Evolutionary conservation across 2,113 vertebrate species (phyloP), one percentile per base, ranked within the genome.

Genomic region (Cettia cetti): DNA sequence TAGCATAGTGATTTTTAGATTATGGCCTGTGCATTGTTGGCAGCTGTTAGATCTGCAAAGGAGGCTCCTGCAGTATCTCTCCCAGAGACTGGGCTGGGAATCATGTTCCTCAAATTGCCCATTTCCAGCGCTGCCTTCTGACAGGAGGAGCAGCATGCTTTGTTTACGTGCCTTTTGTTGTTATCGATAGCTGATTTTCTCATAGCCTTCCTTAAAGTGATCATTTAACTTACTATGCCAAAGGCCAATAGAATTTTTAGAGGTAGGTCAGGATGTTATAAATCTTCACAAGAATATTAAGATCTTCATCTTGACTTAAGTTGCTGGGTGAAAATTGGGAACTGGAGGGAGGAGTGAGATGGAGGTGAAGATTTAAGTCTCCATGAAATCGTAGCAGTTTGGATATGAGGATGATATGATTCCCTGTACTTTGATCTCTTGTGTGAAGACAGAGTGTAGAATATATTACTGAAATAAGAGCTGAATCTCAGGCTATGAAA

Each of bases 121-220:
- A 39, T 75, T 82, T 76, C 20, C 24, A 39, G 9, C 59, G 35
- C 39, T 86, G 28, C 33, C 39, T 50, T 66, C 33, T 63, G 45
- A 17, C 33, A n/a, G 27, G 64, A 86, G 52, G 33, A 86, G 13
- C 24, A 52, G 27, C 33, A 12, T 1, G 2, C 42, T 81, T 80
- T 86, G 18, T 53, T 61, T 40, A 24, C 0, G 1, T 68, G 33
- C 9, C 45, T 54, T 40, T 0, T 0, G 13, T 68, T 9, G 3
- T 54, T 37, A 39, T 16, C 87, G 66, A 33, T 85, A 33, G 3
- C 30, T 68, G 35, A 0, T 52, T 89, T 82, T 61, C 76, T 53
- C 70, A 47, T 66, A 61, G n/a, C 35, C 35, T 70, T 86, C 28
- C 40, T 78, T 78, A 45, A 39, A 27, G 23, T 33, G 30, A 47